phyloP scores from a whole-genome alignment of 2,113 vertebrate species.

The Phocoena sinus region DNA sequence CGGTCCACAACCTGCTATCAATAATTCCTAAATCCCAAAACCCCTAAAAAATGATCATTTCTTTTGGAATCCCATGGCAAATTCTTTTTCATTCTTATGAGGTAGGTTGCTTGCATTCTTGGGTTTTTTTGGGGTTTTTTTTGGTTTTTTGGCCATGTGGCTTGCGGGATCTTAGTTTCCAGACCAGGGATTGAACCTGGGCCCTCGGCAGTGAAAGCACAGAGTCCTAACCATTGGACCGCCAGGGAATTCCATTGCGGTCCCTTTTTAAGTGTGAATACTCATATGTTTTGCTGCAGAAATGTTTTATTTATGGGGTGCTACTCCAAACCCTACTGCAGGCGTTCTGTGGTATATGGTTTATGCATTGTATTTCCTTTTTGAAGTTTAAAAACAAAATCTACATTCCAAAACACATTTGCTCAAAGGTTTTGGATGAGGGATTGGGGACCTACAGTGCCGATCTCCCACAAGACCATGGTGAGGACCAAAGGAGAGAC shows the following conservation, averaged over 20 bases:
- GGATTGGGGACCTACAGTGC: not conserved
- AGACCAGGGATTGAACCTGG: not conserved
- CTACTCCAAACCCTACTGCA: not conserved
- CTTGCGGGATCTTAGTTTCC: not conserved
- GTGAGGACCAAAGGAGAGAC: not conserved
- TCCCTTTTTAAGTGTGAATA: not conserved
- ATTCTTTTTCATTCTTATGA: not conserved
- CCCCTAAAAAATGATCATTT: not conserved
- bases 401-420: not conserved
- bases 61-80: not conserved
- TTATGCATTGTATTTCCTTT: not conserved
- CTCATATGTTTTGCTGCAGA: not conserved
- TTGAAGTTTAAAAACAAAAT: not conserved
- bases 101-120: no score
- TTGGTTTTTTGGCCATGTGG: not conserved
- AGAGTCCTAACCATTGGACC: not conserved
- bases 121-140: not conserved
- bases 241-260: not conserved
- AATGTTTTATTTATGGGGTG: not conserved
- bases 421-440: not conserved
- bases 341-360: not conserved
- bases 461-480: not conserved
- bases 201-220: not conserved
- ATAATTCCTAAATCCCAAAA: not conserved
- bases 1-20: not conserved